phyloP scores from a whole-genome alignment of 2,888 invertebrate species.

The Amiota mariae region DNA sequence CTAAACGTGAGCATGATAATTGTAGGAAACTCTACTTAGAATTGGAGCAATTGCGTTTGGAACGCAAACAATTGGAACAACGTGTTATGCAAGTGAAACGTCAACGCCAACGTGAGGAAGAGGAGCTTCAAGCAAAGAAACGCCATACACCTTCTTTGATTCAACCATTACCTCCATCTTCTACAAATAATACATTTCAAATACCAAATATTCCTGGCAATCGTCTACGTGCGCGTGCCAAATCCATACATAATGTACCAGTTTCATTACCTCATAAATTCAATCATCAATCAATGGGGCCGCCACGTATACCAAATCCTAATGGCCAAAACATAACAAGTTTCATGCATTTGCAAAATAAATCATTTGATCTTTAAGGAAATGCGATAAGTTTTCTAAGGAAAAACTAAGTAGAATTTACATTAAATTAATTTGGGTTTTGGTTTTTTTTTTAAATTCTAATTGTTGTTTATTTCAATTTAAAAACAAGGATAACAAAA shows the following conservation, averaged over 20 bases:
- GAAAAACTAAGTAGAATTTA: too few species aligned
- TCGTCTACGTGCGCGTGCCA: not conserved
- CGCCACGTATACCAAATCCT: constrained; percentile 1
- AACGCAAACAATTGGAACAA: constrained; percentile 44
- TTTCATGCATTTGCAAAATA: constrained; percentile 33
- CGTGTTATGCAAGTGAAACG: constrained; percentile 40
- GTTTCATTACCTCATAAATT: too few species aligned
- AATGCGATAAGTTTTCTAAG: not conserved
- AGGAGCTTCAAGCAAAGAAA: not conserved
- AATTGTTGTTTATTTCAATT: too few species aligned
- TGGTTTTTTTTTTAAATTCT: too few species aligned
- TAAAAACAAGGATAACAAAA: too few species aligned
- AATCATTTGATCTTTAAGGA: constrained; percentile 46
- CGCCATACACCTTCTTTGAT: constrained; percentile 18
- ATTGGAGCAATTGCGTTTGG: constrained; percentile 35
- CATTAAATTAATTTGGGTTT: too few species aligned
- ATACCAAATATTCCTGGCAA: not conserved
- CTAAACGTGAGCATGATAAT: constrained; percentile 30
- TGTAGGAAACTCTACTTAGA: constrained; percentile 45
- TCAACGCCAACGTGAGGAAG: constrained; percentile 30
- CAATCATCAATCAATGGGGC: not conserved
- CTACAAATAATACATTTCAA: not conserved
- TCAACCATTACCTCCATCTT: not conserved
- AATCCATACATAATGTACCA: not conserved
- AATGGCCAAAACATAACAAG: not conserved